Evolutionary conservation across 2,797 vertebrate species (phyloP), one percentile per base, ranked within the genome.

Genomic region (Hyperoplus lanceolatus): DNA sequence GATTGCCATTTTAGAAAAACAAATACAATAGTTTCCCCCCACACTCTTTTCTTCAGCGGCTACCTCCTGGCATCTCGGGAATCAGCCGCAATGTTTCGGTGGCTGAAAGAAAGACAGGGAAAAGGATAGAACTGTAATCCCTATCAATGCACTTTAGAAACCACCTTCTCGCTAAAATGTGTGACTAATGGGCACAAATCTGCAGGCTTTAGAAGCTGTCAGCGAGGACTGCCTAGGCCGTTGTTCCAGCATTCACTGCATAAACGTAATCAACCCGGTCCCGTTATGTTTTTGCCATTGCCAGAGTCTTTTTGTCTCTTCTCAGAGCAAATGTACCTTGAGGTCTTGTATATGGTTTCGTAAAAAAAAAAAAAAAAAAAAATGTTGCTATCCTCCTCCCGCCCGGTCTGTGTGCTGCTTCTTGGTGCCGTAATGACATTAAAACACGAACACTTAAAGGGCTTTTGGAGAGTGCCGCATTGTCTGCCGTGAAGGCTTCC

Each of bases 111-210:
- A 93, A 93, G 93, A 93, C 90, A 89, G 94, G 92, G 29, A 29
- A 94, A 93, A 89, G 90, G 94, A 95, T 94, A 92, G 94, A 94
- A 94, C 93, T 87, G 91, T 96, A 96, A 96, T 96, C 96, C 95
- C 91, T 75, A 89, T 94, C 94, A 92, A 94, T 94, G 95, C 91
- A 95, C 95, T 95, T 95, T 93, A 94, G 81, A 95, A 95, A 93
- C 93, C 95, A 95, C 94, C 94, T 94, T 96, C 94, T 95, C 88
- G 91, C 92, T 96, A 96, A 96, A 95, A 95, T 93, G 94, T 96
- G 95, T 96, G 95, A 95, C 96, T 96, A 96, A 96, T 96, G 95
- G 95, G 91, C 95, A 91, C 94, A 96, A 95, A 96, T 95, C 95
- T 94, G 93, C 87, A 29, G 68, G 93, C 93, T 95, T 94, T 93